Conservation (phyloP, 2,888 invertebrate genomes). For the Platycnemis pennipes region DNA sequence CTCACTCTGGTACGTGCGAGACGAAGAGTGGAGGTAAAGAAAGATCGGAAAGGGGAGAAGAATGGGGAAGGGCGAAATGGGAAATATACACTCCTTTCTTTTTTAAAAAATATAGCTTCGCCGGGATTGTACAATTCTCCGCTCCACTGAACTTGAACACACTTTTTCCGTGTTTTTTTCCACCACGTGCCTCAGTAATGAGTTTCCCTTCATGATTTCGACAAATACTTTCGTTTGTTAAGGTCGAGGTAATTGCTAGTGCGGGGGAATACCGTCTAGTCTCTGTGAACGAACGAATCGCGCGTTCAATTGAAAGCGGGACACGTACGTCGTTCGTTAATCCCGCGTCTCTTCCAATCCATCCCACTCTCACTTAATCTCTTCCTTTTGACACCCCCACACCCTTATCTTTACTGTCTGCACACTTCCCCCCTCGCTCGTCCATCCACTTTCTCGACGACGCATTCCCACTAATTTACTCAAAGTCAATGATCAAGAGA, state of each 20-base stretch:
- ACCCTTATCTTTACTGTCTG: background rate
- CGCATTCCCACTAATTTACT: too few species aligned
- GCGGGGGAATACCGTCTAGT: background rate
- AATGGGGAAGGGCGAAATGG: background rate
- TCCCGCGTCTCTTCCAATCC: background rate
- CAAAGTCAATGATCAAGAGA: too few species aligned
- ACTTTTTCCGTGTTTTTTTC: background rate
- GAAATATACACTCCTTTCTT: background rate
- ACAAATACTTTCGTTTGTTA: constrained; percentile 32
- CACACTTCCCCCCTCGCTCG: background rate
- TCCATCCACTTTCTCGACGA: too few species aligned
- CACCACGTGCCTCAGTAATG: constrained; percentile 25
- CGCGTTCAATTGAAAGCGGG: background rate
- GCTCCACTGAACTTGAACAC: constrained; percentile 44
- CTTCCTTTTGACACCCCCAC: background rate
- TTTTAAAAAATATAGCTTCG: constrained; percentile 33
- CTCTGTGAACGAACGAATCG: background rate
- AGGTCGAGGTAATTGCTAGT: background rate
- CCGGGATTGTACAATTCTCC: constrained; percentile 22
- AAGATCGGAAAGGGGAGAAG: background rate
- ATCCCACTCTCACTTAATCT: background rate
- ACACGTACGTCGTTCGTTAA: background rate
- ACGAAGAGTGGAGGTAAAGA: background rate
- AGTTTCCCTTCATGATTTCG: constrained; percentile 9
- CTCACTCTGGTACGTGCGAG: background rate